Conservation (phyloP, 2,113 vertebrate genomes). For the Scopus umbretta region DNA sequence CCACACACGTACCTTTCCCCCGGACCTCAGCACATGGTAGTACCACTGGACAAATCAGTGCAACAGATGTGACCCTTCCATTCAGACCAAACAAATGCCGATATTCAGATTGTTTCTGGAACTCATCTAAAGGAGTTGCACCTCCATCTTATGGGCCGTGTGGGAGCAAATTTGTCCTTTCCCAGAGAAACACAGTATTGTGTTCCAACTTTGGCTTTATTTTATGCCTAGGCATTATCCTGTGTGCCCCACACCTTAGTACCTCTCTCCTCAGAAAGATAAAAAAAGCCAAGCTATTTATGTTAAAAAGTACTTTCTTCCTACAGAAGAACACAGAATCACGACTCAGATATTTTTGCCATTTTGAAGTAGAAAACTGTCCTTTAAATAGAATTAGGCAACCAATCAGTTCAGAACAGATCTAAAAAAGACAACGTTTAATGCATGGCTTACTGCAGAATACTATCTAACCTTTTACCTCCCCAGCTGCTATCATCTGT, state of each 20-base stretch:
- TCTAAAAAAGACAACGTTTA: neutral
- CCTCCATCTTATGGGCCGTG: neutral
- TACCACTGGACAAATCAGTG: neutral
- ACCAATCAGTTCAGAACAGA: neutral
- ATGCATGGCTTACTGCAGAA: neutral
- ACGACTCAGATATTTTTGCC: neutral
- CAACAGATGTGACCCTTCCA: neutral
- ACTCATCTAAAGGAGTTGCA: neutral
- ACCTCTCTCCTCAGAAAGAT: neutral
- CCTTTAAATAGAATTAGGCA: neutral
- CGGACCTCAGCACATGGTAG: neutral
- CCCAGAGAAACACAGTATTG: fast-evolving
- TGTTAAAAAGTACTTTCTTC: neutral
- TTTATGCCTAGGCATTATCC: neutral
- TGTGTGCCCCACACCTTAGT: neutral
- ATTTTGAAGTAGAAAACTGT: neutral
- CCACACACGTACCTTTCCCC: neutral
- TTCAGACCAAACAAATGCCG: neutral
- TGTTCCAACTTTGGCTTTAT: neutral
- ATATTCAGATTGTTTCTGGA: neutral
- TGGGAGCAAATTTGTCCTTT: neutral
- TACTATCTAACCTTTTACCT: neutral
- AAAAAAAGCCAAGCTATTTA: neutral
- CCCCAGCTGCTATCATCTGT: neutral
- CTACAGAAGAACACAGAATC: neutral